These are phyloP conservation scores for Pseudorasbora parva DNA, from an alignment of 2,113 vertebrate genomes.

Conservation along the genomic window DNA sequence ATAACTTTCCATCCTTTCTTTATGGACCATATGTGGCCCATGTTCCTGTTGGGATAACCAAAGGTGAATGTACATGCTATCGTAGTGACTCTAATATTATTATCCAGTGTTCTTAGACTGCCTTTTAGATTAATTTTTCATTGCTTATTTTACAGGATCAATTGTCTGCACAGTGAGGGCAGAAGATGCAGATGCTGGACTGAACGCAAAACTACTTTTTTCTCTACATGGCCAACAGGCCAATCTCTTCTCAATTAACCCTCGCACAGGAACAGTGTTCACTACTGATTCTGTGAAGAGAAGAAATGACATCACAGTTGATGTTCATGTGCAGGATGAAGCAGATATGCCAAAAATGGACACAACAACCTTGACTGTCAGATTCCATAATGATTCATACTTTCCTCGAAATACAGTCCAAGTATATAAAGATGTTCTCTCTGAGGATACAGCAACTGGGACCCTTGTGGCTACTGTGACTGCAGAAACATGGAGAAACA, in stretches of 20 bases:
- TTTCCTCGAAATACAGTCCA: slow-evolving; percentile 70
- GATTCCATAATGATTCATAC: slow-evolving; percentile 68
- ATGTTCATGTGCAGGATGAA: slow-evolving; percentile 69
- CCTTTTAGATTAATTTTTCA: not conserved
- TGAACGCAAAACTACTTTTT: slow-evolving; percentile 73
- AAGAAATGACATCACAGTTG: slow-evolving; percentile 66
- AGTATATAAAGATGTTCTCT: slow-evolving; percentile 56
- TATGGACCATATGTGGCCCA: slow-evolving; percentile 77
- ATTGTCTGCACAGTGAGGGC: slow-evolving; percentile 73
- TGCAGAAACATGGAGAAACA: slow-evolving; percentile 63
- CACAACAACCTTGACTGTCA: slow-evolving; percentile 71
- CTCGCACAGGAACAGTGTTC: slow-evolving; percentile 68
- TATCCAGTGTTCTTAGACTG: not conserved
- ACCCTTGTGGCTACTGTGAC: slow-evolving; percentile 65
- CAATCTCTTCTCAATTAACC: slow-evolving; percentile 69
- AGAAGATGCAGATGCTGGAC: slow-evolving; percentile 70
- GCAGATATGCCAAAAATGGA: slow-evolving; percentile 70
- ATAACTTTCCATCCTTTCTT: slow-evolving; percentile 73
- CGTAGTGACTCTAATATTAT: too few relatives aligned
- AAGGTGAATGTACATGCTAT: slow-evolving; percentile 64
- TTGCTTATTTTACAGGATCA: slow-evolving; percentile 63
- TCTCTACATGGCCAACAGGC: slow-evolving; percentile 69
- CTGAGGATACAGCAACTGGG: slow-evolving; percentile 67
- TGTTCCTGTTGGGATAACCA: slow-evolving; percentile 61
- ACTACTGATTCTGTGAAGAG: slow-evolving; percentile 48